These are phyloP conservation scores for Hypocryptadius cinnamomeus DNA, from an alignment of 2,113 vertebrate species.

Conservation along the genomic window DNA sequence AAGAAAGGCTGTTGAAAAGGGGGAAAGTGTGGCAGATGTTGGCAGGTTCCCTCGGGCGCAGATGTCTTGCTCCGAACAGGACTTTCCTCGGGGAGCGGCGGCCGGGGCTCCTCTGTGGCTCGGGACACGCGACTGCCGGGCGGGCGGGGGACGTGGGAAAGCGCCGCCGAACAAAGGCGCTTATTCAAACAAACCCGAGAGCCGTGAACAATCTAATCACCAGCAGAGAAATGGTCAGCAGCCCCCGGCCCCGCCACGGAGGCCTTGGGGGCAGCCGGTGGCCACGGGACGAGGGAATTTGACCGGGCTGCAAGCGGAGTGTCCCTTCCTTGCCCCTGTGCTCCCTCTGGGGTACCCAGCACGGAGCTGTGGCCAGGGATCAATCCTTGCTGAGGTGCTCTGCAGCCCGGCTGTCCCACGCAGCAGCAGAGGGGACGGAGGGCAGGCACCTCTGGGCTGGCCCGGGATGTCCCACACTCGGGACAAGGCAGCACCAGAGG, in stretches of 20 bases:
- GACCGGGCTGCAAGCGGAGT: fast-evolving
- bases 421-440: neutral
- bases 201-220: slow-evolving; percentile 81
- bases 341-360: neutral
- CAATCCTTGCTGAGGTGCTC: neutral
- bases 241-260: neutral
- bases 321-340: neutral
- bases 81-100: slow-evolving; percentile 55
- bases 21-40: slow-evolving; percentile 73
- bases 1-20: slow-evolving; percentile 49
- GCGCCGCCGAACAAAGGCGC: slow-evolving; percentile 74
- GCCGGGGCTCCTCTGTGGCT: slow-evolving; percentile 66
- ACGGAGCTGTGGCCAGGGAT: fast-evolving
- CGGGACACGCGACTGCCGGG: slow-evolving; percentile 82
- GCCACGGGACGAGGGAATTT: neutral
- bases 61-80: slow-evolving; percentile 66
- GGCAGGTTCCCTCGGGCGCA: slow-evolving; percentile 65
- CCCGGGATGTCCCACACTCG: neutral
- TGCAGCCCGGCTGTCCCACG: neutral
- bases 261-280: neutral
- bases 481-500: neutral
- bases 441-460: neutral
- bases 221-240: slow-evolving; percentile 60
- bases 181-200: slow-evolving; percentile 82
- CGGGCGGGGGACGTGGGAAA: slow-evolving; percentile 87